phyloP scores from a whole-genome alignment of 2,888 invertebrate genomes.

The Callyntrura sp. region DNA sequence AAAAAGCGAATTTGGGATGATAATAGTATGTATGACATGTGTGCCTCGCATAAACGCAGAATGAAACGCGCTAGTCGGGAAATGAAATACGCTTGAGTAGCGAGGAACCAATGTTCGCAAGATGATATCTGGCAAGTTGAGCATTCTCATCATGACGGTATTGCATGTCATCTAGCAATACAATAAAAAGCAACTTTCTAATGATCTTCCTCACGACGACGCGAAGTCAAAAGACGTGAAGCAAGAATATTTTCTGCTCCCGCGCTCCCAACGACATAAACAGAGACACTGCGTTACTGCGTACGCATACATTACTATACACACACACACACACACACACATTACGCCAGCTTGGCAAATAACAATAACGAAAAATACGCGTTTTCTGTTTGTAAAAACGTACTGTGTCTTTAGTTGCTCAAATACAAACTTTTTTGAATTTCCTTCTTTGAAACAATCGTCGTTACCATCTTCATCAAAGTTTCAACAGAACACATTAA shows the following conservation, averaged over 20 bases:
- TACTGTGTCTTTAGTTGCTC: not conserved
- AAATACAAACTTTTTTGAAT: not conserved
- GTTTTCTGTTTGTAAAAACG: not conserved
- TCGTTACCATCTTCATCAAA: constrained; percentile 45
- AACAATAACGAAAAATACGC: no score
- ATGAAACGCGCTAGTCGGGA: not conserved
- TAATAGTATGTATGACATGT: no score
- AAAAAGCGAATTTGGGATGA: not conserved
- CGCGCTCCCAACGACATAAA: no score
- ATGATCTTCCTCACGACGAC: not conserved
- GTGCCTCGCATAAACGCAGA: not conserved
- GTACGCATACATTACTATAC: no score
- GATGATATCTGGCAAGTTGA: no score
- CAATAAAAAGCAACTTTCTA: not conserved
- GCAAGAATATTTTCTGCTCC: not conserved
- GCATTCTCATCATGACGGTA: not conserved
- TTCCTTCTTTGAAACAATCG: constrained; percentile 19
- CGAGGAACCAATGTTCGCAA: no score
- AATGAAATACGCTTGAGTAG: no score
- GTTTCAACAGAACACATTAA: constrained; percentile 41
- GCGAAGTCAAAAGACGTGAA: no score
- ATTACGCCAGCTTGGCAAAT: no score
- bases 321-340: no score
- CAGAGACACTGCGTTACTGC: no score
- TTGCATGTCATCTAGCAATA: constrained; percentile 39